Conservation (phyloP, 1,140 invertebrate species). For the Lasaia peninsularis region DNA sequence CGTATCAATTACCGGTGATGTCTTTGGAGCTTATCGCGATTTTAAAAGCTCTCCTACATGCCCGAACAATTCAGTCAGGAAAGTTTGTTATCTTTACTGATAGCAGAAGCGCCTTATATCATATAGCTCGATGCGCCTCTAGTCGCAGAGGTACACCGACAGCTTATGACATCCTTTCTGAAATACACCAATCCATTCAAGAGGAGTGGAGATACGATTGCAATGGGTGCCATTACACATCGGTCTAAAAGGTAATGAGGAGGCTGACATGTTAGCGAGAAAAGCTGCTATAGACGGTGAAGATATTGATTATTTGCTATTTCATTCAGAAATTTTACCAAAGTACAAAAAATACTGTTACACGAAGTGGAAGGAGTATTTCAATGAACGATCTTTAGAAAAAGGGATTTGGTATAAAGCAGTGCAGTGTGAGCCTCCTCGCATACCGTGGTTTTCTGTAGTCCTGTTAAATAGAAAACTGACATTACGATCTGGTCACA, state of each 20-base stretch:
- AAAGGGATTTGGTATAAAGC: too few species aligned
- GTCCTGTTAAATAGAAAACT: too few species aligned
- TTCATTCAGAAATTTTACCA: too few species aligned
- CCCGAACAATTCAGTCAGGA: neutral
- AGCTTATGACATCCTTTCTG: neutral
- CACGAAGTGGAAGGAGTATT: too few species aligned
- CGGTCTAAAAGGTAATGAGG: neutral
- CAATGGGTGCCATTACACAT: neutral
- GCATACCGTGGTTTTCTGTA: too few species aligned
- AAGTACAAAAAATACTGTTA: too few species aligned
- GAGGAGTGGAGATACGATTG: neutral
- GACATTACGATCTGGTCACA: too few species aligned
- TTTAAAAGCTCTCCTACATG: neutral
- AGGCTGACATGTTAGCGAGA: neutral
- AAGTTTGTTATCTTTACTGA: neutral
- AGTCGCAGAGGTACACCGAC: neutral
- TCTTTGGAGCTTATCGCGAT: neutral
- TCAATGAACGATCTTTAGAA: too few species aligned
- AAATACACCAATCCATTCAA: neutral
- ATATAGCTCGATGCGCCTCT: neutral
- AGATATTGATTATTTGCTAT: too few species aligned
- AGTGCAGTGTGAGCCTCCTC: too few species aligned
- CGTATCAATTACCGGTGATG: neutral
- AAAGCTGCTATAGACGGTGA: too few species aligned
- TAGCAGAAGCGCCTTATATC: neutral